Percentiles rank a stretch among this genome's conserved stretches.
phyloP scores from a whole-genome alignment of 2,797 vertebrate species.

The Petrocephalus schoutedeni region DNA sequence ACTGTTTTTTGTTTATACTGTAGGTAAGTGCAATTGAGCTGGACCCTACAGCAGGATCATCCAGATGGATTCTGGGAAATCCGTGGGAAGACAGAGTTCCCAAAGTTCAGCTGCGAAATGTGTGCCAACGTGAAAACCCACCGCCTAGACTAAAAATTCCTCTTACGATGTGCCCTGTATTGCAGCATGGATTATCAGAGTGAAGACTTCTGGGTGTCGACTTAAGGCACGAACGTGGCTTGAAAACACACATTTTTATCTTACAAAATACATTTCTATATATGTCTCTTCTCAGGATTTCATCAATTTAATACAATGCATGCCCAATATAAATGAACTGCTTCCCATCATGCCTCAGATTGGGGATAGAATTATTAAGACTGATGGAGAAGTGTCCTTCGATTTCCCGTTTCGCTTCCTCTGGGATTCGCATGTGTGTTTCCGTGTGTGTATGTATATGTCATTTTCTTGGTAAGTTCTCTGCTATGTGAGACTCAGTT shows the following conservation, averaged over 20 bases:
- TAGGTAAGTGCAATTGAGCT: not conserved
- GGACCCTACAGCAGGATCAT: not conserved
- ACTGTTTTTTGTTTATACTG: not conserved
- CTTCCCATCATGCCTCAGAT: not conserved
- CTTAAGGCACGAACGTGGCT: not conserved
- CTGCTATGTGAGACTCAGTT: constrained; percentile 14
- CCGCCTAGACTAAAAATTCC: not conserved
- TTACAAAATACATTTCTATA: not conserved
- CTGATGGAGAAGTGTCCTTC: constrained; percentile 23
- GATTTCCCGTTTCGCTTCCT: constrained; percentile 11
- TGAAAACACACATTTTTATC: not conserved
- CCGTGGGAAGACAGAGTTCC: not conserved
- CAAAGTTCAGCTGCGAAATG: not conserved
- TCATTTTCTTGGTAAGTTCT: constrained; percentile 23
- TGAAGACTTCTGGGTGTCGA: not conserved
- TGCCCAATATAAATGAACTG: constrained; percentile 25
- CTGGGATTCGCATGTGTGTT: constrained; percentile 24
- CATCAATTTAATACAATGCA: constrained; percentile 22
- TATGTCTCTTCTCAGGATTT: constrained; percentile 3
- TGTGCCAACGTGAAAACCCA: not conserved
- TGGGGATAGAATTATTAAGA: constrained; percentile 32
- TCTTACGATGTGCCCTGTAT: not conserved
- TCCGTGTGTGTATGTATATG: constrained; percentile 17
- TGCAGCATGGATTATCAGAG: not conserved
- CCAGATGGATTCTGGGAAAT: not conserved